Evolutionary conservation across 2,888 invertebrate genomes (phyloP), one percentile per base, ranked within the genome.

Genomic region (Acrobeloides nanus): DNA sequence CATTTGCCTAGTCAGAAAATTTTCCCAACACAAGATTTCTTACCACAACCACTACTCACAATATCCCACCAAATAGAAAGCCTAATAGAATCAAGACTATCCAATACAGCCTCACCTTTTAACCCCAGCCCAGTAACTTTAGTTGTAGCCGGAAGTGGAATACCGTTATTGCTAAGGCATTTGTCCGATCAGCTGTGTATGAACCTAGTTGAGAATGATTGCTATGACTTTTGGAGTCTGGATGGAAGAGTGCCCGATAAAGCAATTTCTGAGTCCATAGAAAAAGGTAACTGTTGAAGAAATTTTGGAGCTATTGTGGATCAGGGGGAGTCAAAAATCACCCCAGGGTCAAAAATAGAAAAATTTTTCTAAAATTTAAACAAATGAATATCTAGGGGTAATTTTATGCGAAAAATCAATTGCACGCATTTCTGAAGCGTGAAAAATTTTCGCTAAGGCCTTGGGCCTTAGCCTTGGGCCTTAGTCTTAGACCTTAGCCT

Each of bases 211-310:
- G 51, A 53, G 46, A 45, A 61, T 6, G 53, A 61, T 35, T 60
- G 55, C 23, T 61, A 58, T 38, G 61, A 65, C 15, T 49, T 61
- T 17, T 62, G 62, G 54, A 58, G 53, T 26, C 62, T 58, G 2
- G 57, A 57, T 26, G 53, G 39, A 15, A 33, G 41, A 25, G 39
- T 61, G 17, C 23, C 42, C 52, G 1, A 61, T 57, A 27, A 38
- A 48, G n/a, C 59, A 57, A 39, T 50, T 55, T 35, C 53, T 48
- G 34, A 25, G 42, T 45, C 48, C 27, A 41, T 66, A 34, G 55
- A 61, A 20, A 52, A 50, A 45, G 55, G 56, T 53, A 18, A 4
- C 17, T 18, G n/a, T 17, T 4, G 6, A 23, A 33, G 27, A 27
- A 15, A 1, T 21, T 48, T 23, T n/a, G n/a, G n/a, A n/a, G n/a